Evolutionary conservation across 1,140 invertebrate genomes (phyloP).

Genomic region (Luehdorfia chinensis): DNA sequence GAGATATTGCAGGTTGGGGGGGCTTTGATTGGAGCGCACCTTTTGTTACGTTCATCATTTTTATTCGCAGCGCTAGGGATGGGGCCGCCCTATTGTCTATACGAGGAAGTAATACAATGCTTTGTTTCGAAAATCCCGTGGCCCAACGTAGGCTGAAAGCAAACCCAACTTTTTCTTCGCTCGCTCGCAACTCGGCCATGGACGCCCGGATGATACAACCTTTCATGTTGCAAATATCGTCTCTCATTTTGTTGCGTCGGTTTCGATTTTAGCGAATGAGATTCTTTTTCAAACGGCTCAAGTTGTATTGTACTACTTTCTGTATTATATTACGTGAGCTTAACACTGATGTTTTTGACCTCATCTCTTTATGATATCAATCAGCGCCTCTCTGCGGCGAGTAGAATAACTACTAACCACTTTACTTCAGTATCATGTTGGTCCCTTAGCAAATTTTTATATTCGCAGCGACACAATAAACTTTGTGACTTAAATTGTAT

Average conservation of each 20-base stretch:
- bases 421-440: too few relatives aligned
- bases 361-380: too few relatives aligned
- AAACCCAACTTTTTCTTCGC: conserved; percentile 9
- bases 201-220: not conserved
- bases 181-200: not conserved
- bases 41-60: conserved; percentile 18
- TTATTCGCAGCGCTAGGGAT: conserved; percentile 4
- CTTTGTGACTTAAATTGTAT: too few relatives aligned
- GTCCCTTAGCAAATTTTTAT: too few relatives aligned
- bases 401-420: too few relatives aligned
- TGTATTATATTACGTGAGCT: too few relatives aligned
- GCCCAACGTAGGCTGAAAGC: conserved; percentile 8
- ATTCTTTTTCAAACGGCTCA: too few relatives aligned
- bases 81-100: conserved; percentile 9
- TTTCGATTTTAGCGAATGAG: too few relatives aligned
- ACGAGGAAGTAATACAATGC: conserved; percentile 8
- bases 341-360: too few relatives aligned
- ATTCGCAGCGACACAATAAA: too few relatives aligned
- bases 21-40: conserved; percentile 10
- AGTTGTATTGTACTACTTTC: too few relatives aligned
- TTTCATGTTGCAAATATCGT: not conserved
- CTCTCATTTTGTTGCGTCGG: not conserved
- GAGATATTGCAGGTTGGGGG: conserved; percentile 7
- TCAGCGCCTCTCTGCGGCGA: too few relatives aligned
- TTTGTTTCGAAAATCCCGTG: conserved; percentile 10